A percentile compares a stretch with the other conserved stretches of the same genome.
These are phyloP conservation scores for Aulostomus chinensis DNA, from an alignment of 2,797 vertebrate genomes.

Conservation along the genomic window DNA sequence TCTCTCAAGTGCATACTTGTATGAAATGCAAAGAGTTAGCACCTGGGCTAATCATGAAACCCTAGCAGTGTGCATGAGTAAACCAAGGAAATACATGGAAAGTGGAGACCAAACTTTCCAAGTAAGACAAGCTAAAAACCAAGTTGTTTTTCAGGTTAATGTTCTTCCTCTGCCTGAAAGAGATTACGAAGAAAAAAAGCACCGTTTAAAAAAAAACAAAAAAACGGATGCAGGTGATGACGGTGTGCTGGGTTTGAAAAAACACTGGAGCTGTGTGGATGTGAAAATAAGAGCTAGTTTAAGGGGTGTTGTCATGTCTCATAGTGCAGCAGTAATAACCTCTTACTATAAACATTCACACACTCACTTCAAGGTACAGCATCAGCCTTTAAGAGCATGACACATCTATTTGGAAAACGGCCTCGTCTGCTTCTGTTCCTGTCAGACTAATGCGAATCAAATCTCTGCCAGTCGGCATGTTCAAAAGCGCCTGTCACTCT, in stretches of 20 bases:
- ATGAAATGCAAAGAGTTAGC: slow-evolving; percentile 24
- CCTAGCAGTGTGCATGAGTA: slow-evolving; percentile 16
- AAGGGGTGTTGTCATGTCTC: slow-evolving; percentile 17
- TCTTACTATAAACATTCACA: slow-evolving; percentile 13
- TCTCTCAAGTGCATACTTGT: slow-evolving; percentile 35
- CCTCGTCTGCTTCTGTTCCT: slow-evolving; percentile 1
- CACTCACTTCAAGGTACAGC: slow-evolving; percentile 19
- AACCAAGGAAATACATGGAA: too few species aligned
- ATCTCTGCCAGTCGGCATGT: slow-evolving; percentile 20
- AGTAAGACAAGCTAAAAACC: too few species aligned
- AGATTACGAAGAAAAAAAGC: too few species aligned
- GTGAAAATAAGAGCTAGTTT: too few species aligned
- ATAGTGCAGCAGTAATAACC: slow-evolving; percentile 4
- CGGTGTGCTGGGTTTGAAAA: too few species aligned
- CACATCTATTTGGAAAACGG: slow-evolving; percentile 14
- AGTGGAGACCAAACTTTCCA: too few species aligned
- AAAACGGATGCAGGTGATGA: too few species aligned
- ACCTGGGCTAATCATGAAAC: slow-evolving; percentile 38
- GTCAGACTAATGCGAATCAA: slow-evolving; percentile 18
- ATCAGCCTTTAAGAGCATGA: slow-evolving; percentile 10
- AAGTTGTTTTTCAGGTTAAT: too few species aligned
- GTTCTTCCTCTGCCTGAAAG: too few species aligned
- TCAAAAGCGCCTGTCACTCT: slow-evolving; percentile 19
- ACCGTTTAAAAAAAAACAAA: too few species aligned
- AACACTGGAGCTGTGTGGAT: too few species aligned